Evolutionary conservation across 2,113 vertebrate genomes (phyloP), one percentile per base, ranked within the genome.

Genomic region (Rhynchopsitta pachyrhyncha): DNA sequence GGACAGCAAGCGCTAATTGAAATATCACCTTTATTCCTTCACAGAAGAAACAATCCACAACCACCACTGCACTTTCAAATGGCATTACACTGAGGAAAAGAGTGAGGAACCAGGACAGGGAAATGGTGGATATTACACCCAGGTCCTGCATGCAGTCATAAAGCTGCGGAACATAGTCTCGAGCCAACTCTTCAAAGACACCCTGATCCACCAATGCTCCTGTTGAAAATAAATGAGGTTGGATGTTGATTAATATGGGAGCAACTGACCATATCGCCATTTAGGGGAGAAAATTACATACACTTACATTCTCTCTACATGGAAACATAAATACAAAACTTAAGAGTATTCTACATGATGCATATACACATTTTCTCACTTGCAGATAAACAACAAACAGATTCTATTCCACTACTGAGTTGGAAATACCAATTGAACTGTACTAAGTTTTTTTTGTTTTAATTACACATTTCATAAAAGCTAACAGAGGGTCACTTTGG

Each of bases 1-100:
- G 98, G 90, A 99, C 99, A 2, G 99, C 99, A 2, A 99, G 98
- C 1, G 99, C 99, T 95, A 99, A 96, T 93, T 99, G 99, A 97
- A 99, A 99, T 97, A 99, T 99, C 96, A 99, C 99, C 95, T 99
- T 99, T 97, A 99, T 99, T 98, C 99, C 99, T 97, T 99, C 99
- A 86, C 98, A 99, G 98, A 99, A 99, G 98, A 99, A 99, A 98
- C 99, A 99, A 97, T 99, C 99, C 64, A 99, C 99, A 60, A 99
- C 99, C 86, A 99, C 99, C 81, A 99, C 99, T 0, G 99, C 99
- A 13, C 99, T 99, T 97, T 99, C 99, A 71, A 99, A 99, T 4
- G 99, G 99, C 99, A 99, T 99, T 93, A 99, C 99, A 4, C 99
- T 99, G 95, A 99, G 99, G 92, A 99, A 99, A 29, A 99, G 98